Evolutionary conservation across 2,888 invertebrate species (phyloP).

Genomic region (Microctonus hyperodae): DNA sequence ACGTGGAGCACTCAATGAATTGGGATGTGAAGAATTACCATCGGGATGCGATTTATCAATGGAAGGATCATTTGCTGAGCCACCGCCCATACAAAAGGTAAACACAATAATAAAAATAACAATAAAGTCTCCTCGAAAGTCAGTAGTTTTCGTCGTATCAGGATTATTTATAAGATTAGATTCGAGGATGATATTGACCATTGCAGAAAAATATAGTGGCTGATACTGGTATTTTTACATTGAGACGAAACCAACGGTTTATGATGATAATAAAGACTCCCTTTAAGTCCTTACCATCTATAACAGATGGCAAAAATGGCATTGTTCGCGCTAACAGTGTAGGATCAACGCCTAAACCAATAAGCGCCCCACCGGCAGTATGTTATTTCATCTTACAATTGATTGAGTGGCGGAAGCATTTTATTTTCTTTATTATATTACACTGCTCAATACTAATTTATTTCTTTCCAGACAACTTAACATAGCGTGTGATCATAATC

Average conservation of each 20-base stretch:
- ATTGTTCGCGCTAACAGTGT: constrained; percentile 58
- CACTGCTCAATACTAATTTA: background rate
- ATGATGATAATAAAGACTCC: constrained; percentile 57
- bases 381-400: constrained; percentile 41
- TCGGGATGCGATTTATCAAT: constrained; percentile 79
- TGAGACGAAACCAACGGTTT: constrained; percentile 58
- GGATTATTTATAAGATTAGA: constrained; percentile 23
- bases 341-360: constrained; percentile 52
- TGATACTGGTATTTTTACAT: constrained; percentile 58
- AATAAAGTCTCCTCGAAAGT: background rate
- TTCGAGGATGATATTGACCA: constrained; percentile 31
- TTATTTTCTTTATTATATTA: background rate
- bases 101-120: background rate
- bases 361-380: constrained; percentile 54
- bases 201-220: constrained; percentile 58
- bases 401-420: constrained; percentile 19
- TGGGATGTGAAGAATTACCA: constrained; percentile 88
- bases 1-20: constrained; percentile 82
- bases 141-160: background rate
- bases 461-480: background rate
- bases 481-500: constrained; percentile 7
- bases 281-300: constrained; percentile 59
- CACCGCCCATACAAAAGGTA: constrained; percentile 56
- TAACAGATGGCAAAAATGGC: constrained; percentile 56
- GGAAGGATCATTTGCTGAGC: constrained; percentile 59